These are phyloP conservation scores for Phataginus tetradactyla DNA, from an alignment of 2,797 vertebrate species.

Conservation along the genomic window DNA sequence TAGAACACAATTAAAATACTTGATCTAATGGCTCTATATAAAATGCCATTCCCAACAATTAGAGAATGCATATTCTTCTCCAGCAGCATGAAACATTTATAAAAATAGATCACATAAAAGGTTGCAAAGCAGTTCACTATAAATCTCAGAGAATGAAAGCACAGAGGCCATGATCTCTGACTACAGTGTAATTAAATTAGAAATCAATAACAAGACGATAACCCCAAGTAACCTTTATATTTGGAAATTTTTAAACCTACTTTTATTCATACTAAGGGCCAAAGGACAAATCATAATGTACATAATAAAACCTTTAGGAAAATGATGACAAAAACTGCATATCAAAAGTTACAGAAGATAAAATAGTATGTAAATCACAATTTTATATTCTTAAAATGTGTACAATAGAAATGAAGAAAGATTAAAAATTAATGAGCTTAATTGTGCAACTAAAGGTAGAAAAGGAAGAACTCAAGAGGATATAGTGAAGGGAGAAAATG, in stretches of 20 bases:
- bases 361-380: neutral
- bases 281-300: conserved; percentile 53
- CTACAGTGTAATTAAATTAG: conserved; percentile 63
- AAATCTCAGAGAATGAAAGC: conserved; percentile 51
- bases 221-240: neutral
- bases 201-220: conserved; percentile 60
- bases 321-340: conserved; percentile 27
- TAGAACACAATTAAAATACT: conserved; percentile 75
- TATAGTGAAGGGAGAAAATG: neutral
- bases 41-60: conserved; percentile 65
- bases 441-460: neutral
- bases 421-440: conserved; percentile 31
- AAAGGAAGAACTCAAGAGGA: conserved; percentile 21
- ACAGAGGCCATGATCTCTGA: conserved; percentile 41
- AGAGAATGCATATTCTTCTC: conserved; percentile 54
- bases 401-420: conserved; percentile 1
- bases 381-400: conserved; percentile 32
- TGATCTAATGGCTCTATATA: conserved; percentile 67
- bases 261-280: conserved; percentile 12
- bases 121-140: conserved; percentile 49
- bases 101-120: conserved; percentile 68
- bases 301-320: conserved; percentile 28
- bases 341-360: conserved; percentile 32
- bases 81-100: conserved; percentile 64
- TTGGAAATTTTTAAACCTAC: conserved; percentile 36